phyloP scores from a whole-genome alignment of 2,888 invertebrate genomes.

The Drosophila meridiana region DNA sequence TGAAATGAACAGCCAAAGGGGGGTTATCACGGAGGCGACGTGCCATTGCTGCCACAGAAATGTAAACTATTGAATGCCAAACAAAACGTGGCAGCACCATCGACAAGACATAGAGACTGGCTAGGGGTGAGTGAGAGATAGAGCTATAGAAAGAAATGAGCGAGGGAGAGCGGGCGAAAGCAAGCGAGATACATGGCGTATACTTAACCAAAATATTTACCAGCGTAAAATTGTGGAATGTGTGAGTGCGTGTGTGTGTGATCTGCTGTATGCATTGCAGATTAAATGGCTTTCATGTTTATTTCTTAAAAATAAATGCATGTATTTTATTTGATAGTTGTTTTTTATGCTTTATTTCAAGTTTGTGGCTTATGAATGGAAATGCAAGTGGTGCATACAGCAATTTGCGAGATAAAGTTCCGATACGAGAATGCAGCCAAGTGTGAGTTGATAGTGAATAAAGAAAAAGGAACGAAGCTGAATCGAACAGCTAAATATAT shows the following conservation, averaged over 20 bases:
- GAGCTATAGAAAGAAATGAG: background rate
- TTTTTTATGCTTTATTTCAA: conserved; percentile 13
- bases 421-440: conserved; percentile 35
- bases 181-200: conserved; percentile 53
- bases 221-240: conserved; percentile 44
- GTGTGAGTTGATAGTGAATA: conserved; percentile 22
- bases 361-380: conserved; percentile 37
- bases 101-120: conserved; percentile 31
- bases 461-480: conserved; percentile 11
- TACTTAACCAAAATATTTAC: conserved; percentile 75
- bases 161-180: background rate
- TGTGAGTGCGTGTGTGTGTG: conserved; percentile 15
- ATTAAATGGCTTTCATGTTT: conserved; percentile 78
- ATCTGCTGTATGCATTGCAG: conserved; percentile 50
- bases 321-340: conserved; percentile 35
- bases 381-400: conserved; percentile 36
- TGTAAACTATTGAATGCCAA: conserved; percentile 76
- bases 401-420: conserved; percentile 42
- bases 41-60: conserved; percentile 52
- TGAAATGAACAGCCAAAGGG: conserved; percentile 59
- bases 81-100: conserved; percentile 67
- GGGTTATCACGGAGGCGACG: background rate
- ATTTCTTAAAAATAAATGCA: conserved; percentile 57
- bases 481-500: background rate
- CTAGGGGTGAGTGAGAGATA: background rate